Evolutionary conservation across 2,888 invertebrate species (phyloP).

Genomic region (Ashinkailepas kermadecensis): DNA sequence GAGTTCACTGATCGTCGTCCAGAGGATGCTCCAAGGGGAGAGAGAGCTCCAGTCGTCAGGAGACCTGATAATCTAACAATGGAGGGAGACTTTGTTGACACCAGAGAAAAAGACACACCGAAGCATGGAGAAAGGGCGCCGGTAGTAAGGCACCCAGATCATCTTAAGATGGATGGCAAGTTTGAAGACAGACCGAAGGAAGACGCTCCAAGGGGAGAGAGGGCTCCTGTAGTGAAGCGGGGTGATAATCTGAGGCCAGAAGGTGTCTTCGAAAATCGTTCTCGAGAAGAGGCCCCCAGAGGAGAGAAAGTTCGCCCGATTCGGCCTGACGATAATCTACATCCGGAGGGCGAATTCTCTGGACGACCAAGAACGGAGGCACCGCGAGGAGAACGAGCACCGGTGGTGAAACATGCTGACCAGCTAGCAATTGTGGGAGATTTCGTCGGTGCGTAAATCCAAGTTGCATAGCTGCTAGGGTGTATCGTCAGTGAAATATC

Average conservation of each 20-base stretch:
- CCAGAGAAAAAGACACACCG: no score
- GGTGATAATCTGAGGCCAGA: constrained; percentile 51
- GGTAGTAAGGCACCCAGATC: no score
- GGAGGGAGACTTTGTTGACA: no score
- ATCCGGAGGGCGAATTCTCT: constrained; percentile 51
- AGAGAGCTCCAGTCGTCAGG: not conserved
- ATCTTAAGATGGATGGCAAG: no score
- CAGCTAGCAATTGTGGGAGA: constrained; percentile 52
- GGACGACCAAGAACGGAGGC: constrained; percentile 37
- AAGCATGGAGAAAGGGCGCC: no score
- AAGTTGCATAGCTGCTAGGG: no score
- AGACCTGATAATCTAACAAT: no score
- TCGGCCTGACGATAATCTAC: constrained; percentile 42
- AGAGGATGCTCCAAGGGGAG: not conserved
- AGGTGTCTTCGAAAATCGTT: constrained; percentile 54
- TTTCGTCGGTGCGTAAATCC: constrained; percentile 41
- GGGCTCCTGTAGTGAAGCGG: no score
- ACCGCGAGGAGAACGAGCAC: constrained; percentile 46
- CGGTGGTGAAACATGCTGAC: constrained; percentile 47
- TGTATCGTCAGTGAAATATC: no score
- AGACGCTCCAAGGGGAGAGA: no score
- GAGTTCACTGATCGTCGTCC: not conserved
- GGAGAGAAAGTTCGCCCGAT: constrained; percentile 26
- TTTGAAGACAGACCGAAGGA: no score
- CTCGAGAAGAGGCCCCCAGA: constrained; percentile 42